Conservation (phyloP, 2,888 invertebrate genomes). For the Brachypalpus laphriformis region DNA sequence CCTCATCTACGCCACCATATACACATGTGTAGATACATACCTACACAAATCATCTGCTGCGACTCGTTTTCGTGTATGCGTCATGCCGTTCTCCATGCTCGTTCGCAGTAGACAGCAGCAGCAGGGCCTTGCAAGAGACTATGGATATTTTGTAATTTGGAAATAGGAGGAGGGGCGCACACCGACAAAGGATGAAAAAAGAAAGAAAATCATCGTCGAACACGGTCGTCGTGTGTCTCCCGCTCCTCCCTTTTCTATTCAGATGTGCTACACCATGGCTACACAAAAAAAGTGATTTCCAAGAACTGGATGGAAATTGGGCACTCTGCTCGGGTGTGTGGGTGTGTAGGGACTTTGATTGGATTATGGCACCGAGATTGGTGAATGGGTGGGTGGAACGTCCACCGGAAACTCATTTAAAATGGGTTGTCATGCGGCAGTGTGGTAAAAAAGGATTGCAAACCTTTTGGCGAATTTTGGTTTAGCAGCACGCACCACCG, state of each 20-base stretch:
- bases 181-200: slow-evolving; percentile 18
- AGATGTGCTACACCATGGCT: slow-evolving; percentile 1
- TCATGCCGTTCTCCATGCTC: slow-evolving; percentile 4
- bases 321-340: background rate
- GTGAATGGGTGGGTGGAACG: slow-evolving; percentile 34
- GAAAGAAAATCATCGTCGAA: slow-evolving; percentile 10
- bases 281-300: background rate
- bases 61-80: background rate
- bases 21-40: background rate
- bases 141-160: slow-evolving; percentile 55
- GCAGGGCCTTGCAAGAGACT: slow-evolving; percentile 72
- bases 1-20: background rate
- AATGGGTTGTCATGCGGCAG: slow-evolving; percentile 10
- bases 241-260: background rate
- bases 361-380: slow-evolving; percentile 33
- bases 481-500: slow-evolving; percentile 12
- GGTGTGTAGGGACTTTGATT: slow-evolving; percentile 15
- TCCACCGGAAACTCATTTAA: slow-evolving; percentile 49
- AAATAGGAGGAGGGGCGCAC: slow-evolving; percentile 32
- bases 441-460: background rate
- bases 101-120: slow-evolving; percentile 29
- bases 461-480: slow-evolving; percentile 8
- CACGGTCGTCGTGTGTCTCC: background rate
- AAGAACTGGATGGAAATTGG: slow-evolving; percentile 34
- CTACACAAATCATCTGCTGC: background rate